Conservation (phyloP, 2,113 vertebrate species). For the Mastomys coucha region DNA sequence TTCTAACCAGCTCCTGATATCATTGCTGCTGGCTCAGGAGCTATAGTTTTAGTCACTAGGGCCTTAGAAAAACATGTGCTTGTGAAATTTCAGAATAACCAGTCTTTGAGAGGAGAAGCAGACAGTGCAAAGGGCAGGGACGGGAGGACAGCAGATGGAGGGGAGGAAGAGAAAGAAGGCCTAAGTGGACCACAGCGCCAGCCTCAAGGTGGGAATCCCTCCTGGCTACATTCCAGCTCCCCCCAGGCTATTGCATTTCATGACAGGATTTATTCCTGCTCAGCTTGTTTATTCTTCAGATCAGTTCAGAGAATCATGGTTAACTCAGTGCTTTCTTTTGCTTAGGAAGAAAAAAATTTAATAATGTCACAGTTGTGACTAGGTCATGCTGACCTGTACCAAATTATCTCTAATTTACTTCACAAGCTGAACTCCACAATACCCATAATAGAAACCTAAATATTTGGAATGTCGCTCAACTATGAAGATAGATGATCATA, state of each 20-base stretch:
- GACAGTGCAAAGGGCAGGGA: too few species aligned
- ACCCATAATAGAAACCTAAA: conserved; percentile 11
- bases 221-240: neutral
- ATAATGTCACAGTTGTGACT: conserved; percentile 47
- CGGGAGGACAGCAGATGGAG: neutral
- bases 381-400: conserved; percentile 39
- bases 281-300: conserved; percentile 33
- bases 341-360: conserved; percentile 50
- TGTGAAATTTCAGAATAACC: conserved; percentile 19
- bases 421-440: neutral
- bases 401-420: conserved; percentile 54
- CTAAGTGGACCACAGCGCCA: neutral
- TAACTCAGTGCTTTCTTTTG: conserved; percentile 34
- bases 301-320: conserved; percentile 7
- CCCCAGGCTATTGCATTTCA: neutral
- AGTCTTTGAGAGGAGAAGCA: neutral
- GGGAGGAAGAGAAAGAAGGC: neutral
- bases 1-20: neutral
- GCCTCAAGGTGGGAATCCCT: neutral
- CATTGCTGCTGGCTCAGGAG: neutral
- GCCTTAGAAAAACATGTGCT: neutral
- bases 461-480: conserved; percentile 13
- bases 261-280: neutral
- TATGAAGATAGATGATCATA: conserved; percentile 1
- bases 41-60: neutral